A percentile compares a stretch with the other conserved stretches of the same genome.
These are phyloP conservation scores for Myotis yumanensis DNA, from an alignment of 2,113 vertebrate species.

Conservation along the genomic window DNA sequence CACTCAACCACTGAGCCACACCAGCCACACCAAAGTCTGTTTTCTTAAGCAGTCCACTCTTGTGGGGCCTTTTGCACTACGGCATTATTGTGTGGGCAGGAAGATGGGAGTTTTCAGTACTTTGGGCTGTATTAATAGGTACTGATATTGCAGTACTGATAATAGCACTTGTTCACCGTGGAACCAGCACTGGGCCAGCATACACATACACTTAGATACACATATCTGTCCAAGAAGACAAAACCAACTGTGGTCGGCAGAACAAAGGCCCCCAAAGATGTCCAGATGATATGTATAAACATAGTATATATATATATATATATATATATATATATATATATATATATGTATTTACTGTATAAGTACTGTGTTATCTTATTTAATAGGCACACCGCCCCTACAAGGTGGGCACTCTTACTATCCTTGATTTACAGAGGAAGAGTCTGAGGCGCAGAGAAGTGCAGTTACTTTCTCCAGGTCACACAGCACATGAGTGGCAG, in stretches of 20 bases:
- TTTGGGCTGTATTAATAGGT: neutral
- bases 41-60: neutral
- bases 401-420: neutral
- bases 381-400: neutral
- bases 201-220: neutral
- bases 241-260: neutral
- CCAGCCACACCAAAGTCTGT: neutral
- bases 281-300: neutral
- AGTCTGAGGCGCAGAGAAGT: neutral
- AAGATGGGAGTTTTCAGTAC: neutral
- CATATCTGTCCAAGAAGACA: neutral
- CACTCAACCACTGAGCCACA: no score
- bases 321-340: no score
- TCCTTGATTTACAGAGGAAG: neutral
- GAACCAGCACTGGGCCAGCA: neutral
- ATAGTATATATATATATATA: no score
- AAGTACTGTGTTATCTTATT: neutral
- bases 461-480: neutral
- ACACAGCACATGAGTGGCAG: neutral
- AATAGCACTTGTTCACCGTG: neutral
- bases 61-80: rapidly evolving
- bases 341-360: neutral
- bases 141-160: neutral
- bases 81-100: neutral
- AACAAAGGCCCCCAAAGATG: neutral